Evolutionary conservation across 2,113 vertebrate species (phyloP).

Genomic region (Bubo blakistoni): DNA sequence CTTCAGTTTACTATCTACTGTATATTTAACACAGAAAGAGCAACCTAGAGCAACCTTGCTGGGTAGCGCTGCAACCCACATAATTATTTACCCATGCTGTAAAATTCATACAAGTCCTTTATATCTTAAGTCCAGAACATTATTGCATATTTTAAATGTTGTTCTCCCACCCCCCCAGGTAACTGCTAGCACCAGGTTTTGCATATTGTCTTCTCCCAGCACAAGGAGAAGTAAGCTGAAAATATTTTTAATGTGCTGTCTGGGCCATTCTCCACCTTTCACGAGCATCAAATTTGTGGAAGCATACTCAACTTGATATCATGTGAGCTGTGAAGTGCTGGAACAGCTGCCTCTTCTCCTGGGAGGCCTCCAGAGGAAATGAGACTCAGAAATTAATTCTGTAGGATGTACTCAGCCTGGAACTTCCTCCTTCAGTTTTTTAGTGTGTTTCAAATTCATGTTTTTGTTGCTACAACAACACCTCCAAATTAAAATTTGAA

Average conservation of each 20-base stretch:
- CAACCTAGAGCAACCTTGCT: neutral
- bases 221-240: neutral
- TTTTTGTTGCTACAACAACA: slow-evolving; percentile 23
- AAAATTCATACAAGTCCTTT: neutral
- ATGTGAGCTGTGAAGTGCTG: neutral
- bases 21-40: neutral
- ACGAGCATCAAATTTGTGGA: slow-evolving; percentile 1
- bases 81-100: neutral
- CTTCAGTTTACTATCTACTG: neutral
- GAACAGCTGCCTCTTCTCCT: slow-evolving; percentile 44
- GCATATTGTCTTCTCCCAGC: neutral
- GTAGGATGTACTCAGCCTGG: slow-evolving; percentile 7
- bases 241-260: neutral
- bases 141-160: neutral
- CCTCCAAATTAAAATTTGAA: neutral
- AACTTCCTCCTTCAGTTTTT: slow-evolving; percentile 9
- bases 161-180: neutral
- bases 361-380: slow-evolving; percentile 51
- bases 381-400: slow-evolving; percentile 19
- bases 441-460: neutral
- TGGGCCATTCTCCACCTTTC: slow-evolving; percentile 13
- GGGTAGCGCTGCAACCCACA: neutral
- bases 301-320: neutral
- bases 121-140: neutral
- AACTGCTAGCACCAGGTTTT: neutral